Base-by-base conservation (phyloP, 2,797 vertebrate genomes). In the Poeciliopsis turneri region DNA sequence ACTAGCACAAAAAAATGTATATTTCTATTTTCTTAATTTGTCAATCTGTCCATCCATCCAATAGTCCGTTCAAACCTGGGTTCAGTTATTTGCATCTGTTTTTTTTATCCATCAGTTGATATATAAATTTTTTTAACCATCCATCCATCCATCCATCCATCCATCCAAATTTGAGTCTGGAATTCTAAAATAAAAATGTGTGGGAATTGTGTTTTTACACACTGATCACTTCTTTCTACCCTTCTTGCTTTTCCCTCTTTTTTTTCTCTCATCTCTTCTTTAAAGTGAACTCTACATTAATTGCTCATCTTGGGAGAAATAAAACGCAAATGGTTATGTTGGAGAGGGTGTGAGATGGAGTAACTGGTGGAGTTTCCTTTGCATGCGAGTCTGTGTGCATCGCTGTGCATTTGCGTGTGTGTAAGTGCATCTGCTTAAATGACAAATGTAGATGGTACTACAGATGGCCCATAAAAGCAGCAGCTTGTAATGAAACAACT, bases 401-500 rank as follows among this genome's bases (percentile, higher is more conserved):
- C 9, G 45, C 7, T 73, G 10, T 68, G 69, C 46, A 30, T 77
- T 51, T 78, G 78, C 57, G 55, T 76, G 61, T 25, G 36, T 66
- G 39, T 70, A 70, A 41, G 81, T 66, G 73, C 16, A 43, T 68
- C 66, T 68, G 66, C 39, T 8, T 57, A 72, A 78, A 78, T 66
- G 86, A 92, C 87, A 83, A 87, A 93, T 91, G 92, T 89, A 90
- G 88, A 92, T 91, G 88, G 86, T 87, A 81, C 91, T 91, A 87
- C 93, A 94, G 93, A 94, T 94, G 93, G 93, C 81, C 93, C 87
- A 93, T 94, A 94, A 94, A 94, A 92, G 85, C 89, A 93, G 92
- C 93, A 90, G 92, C 90, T 94, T 94, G 92, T 93, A 93, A 94
- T 93, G 92, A 93, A 94, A 92, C 93, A 90, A 91, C 90, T 92